These are phyloP conservation scores for Dendronephthya gigantea DNA, from an alignment of 64 coral and sea anemone genomes.

Conservation along the genomic window DNA sequence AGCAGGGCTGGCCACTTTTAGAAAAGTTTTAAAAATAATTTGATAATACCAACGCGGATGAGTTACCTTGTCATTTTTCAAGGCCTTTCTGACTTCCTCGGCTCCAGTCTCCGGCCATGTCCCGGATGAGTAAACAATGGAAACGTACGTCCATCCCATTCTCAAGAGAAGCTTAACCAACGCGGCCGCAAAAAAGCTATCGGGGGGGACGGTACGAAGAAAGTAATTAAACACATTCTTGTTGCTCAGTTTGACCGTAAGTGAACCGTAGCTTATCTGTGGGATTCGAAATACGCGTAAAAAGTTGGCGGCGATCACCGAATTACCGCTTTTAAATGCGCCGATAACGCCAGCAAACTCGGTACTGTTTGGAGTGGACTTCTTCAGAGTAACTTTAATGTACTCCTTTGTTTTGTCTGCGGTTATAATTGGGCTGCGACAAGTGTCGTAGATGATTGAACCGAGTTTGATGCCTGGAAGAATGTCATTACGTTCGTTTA, in stretches of 20 bases:
- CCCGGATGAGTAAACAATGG: neutral
- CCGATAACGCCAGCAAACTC: slow-evolving; percentile 11
- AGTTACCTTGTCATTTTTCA: neutral
- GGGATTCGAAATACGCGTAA: slow-evolving; percentile 18
- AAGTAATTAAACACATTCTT: slow-evolving; percentile 5
- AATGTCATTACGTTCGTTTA: neutral
- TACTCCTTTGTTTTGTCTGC: slow-evolving; percentile 2
- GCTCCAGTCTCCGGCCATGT: slow-evolving; percentile 16
- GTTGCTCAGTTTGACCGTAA: neutral
- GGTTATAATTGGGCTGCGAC: neutral
- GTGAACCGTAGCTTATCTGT: slow-evolving; percentile 10
- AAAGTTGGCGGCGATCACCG: slow-evolving; percentile 7
- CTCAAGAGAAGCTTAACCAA: neutral
- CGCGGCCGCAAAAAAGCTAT: neutral
- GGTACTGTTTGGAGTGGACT: neutral
- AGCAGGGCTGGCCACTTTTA: no score
- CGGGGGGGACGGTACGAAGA: neutral
- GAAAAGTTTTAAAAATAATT: no score
- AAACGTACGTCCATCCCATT: neutral
- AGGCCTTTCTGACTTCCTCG: neutral
- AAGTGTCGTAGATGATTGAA: neutral
- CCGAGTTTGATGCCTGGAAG: slow-evolving; percentile 10
- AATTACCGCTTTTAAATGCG: neutral
- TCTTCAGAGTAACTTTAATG: neutral
- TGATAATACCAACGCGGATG: no score